These are phyloP conservation scores for Pseudomyrmex flavicornis DNA, from an alignment of 1,140 invertebrate genomes.

Conservation along the genomic window DNA sequence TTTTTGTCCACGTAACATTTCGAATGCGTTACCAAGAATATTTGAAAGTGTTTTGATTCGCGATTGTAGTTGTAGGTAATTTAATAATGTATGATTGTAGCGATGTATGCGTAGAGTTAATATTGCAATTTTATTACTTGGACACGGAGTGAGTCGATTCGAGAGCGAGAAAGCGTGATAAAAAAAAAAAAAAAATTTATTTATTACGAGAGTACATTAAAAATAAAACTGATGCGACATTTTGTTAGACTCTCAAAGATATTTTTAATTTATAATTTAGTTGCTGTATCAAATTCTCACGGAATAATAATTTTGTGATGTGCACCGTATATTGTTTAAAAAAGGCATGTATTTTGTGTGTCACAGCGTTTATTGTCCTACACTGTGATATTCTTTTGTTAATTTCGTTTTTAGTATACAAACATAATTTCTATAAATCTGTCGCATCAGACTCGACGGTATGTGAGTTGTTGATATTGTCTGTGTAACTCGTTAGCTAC, in stretches of 20 bases:
- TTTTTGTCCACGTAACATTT: slow-evolving; percentile 16
- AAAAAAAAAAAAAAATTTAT: slow-evolving; percentile 52
- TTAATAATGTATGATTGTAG: slow-evolving; percentile 75
- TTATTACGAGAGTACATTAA: slow-evolving; percentile 68
- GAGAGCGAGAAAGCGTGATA: slow-evolving; percentile 59
- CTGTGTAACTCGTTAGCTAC: slow-evolving; percentile 54
- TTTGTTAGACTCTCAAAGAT: slow-evolving; percentile 50
- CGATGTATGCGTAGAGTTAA: slow-evolving; percentile 65
- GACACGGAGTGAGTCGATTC: slow-evolving; percentile 73
- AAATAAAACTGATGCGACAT: slow-evolving; percentile 43
- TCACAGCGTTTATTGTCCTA: slow-evolving; percentile 77
- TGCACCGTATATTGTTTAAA: slow-evolving; percentile 46
- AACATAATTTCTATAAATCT: slow-evolving; percentile 41
- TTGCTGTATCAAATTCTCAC: slow-evolving; percentile 39
- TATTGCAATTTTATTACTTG: slow-evolving; percentile 75
- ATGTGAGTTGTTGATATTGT: slow-evolving; percentile 55
- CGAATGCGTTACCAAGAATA: slow-evolving; percentile 46
- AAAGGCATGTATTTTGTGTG: slow-evolving; percentile 66
- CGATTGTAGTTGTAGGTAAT: slow-evolving; percentile 64
- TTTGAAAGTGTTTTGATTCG: slow-evolving; percentile 57
- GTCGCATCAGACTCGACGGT: slow-evolving; percentile 38
- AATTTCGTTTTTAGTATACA: slow-evolving; percentile 70
- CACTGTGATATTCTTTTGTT: slow-evolving; percentile 81
- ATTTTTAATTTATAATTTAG: slow-evolving; percentile 42
- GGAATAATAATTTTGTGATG: slow-evolving; percentile 62